Conservation (phyloP, 2,888 invertebrate species). For the Dryobotodes eremita region DNA sequence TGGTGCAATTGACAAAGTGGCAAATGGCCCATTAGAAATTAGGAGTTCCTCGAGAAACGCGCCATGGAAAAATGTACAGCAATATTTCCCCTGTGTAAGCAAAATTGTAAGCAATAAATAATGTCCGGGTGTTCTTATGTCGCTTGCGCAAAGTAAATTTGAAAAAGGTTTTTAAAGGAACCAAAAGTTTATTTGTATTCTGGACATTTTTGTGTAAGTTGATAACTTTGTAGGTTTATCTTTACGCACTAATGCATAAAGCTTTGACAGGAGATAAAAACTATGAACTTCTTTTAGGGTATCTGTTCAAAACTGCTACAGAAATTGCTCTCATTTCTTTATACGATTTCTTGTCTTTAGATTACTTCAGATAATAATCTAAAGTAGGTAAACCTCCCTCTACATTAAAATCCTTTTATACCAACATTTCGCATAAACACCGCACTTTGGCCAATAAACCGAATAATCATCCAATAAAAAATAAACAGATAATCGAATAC, state of each 20-base stretch:
- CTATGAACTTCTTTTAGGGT: not conserved
- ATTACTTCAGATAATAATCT: constrained; percentile 11
- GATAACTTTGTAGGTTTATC: constrained; percentile 36
- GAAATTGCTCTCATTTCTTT: constrained; percentile 21
- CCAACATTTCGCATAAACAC: constrained; percentile 37
- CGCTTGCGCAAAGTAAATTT: constrained; percentile 70
- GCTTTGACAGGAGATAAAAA: constrained; percentile 39
- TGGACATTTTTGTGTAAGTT: constrained; percentile 35
- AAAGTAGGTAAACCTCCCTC: not conserved
- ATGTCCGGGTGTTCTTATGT: constrained; percentile 72
- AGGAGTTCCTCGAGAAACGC: constrained; percentile 83
- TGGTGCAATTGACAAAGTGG: constrained; percentile 91
- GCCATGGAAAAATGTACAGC: constrained; percentile 87
- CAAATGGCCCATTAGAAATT: constrained; percentile 91
- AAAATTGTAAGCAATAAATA: constrained; percentile 89
- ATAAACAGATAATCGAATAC: constrained; percentile 81
- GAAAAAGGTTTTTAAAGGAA: constrained; percentile 62
- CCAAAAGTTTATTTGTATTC: constrained; percentile 50
- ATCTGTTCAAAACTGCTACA: not conserved
- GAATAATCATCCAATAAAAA: constrained; percentile 76
- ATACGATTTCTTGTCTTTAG: not conserved
- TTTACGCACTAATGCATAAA: constrained; percentile 31
- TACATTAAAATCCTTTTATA: constrained; percentile 42
- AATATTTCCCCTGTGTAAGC: constrained; percentile 87
- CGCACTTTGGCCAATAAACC: constrained; percentile 50